Base-by-base conservation (phyloP, 35 echinoderm and acorn worm species). In the Ophioderma brevispina region DNA sequence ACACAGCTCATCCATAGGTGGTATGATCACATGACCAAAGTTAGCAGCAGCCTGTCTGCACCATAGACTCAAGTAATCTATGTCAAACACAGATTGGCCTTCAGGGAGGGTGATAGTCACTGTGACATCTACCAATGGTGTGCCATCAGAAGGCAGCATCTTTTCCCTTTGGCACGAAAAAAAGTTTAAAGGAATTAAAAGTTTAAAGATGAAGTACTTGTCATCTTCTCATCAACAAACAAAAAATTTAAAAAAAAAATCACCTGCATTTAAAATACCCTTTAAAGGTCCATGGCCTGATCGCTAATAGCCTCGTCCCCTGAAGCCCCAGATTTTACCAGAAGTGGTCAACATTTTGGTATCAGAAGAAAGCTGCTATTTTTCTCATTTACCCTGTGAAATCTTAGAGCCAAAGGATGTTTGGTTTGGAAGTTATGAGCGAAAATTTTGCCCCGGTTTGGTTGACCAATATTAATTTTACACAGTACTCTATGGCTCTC, bases 21-120 rank as follows among this genome's bases (percentile, higher is more conserved):
- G 59, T 28, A 94, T 85, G 6, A 40, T 8, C 15, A 94, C 82
- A 77, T 98, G 92, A 59, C 96, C 96, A 86, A 98, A 94, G 42
- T 94, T 76, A n/a, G 91, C 89, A 14, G n/a, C 38, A 32, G 84
- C 85, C 25, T 14, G 4, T 33, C 59, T 84, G 77, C 96, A 94
- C 96, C 96, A 98, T 38, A 98, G 49, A 37, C 96, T 85, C 1
- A 94, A 85, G 59, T 89, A 92, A 31, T 88, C 76, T 38, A 94
- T 87, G 41, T 92, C 76, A 31, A 81, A 78, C 18, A 92, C 89
- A 28, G 88, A 88, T 18, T 85, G 52, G 11, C 55, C 81, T 38
- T 91, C 92, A 25, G 85, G 92, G 15, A 98, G 86, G 0, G 76
- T 90, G 0, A 97, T 30, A 4, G 59, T 70, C 23, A 70, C 59